These are phyloP conservation scores for Meandrina meandrites DNA, from an alignment of 92 coral and sea anemone genomes.

Conservation along the genomic window DNA sequence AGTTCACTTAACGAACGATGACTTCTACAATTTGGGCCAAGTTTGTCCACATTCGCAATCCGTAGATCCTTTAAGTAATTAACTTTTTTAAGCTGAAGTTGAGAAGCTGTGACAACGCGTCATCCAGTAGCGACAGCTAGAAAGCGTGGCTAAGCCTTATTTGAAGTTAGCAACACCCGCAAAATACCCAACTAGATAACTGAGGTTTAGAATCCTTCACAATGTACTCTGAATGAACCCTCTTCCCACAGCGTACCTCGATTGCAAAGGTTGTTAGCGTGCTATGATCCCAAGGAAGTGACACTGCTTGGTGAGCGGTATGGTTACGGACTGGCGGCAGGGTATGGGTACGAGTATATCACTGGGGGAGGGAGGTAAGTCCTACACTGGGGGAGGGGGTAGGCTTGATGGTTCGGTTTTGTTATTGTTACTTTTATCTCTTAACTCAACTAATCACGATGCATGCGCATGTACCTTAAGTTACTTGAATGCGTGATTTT, in stretches of 20 bases:
- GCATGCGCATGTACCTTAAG: not conserved
- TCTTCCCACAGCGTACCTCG: conserved; percentile 77
- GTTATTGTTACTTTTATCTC: not conserved
- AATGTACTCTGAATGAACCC: not conserved
- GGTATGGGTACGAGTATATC: conserved; percentile 91
- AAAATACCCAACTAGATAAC: too few relatives aligned
- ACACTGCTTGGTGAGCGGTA: conserved; percentile 92
- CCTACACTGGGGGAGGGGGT: too few relatives aligned
- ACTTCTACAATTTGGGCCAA: too few relatives aligned
- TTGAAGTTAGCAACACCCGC: too few relatives aligned
- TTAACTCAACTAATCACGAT: not conserved
- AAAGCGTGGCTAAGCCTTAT: too few relatives aligned
- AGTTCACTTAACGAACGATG: too few relatives aligned
- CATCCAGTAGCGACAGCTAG: too few relatives aligned
- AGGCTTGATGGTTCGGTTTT: not conserved
- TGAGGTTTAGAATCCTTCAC: not conserved
- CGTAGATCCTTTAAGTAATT: too few relatives aligned
- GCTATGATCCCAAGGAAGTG: conserved; percentile 87
- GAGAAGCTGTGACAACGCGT: too few relatives aligned
- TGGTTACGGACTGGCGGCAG: conserved; percentile 83
- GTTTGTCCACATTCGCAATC: too few relatives aligned
- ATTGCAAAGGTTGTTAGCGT: conserved; percentile 81
- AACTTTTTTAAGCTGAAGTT: too few relatives aligned
- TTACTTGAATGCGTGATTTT: not conserved
- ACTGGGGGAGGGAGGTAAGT: conserved; percentile 96